Evolutionary conservation across 1,140 invertebrate species (phyloP), one percentile per base, ranked within the genome.

Genomic region (Drosophila melanogaster): DNA sequence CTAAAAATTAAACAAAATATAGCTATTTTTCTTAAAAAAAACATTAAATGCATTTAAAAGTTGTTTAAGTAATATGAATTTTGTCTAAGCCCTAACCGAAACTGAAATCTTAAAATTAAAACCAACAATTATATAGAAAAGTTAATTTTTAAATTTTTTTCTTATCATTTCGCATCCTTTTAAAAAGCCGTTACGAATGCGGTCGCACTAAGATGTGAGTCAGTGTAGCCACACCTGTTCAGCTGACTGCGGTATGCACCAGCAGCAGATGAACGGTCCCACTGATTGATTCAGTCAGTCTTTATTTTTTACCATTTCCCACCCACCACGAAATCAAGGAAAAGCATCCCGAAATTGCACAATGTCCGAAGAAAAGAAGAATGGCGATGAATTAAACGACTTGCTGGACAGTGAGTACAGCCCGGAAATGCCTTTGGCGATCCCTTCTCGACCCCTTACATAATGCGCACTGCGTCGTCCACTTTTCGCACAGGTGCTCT

Each of bases 401-500:
- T 51, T 79, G 40, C 62, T 51, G 19, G 56, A 62, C 55, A 51
- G 72, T 76, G 22, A 76, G 72, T 76, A 47, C 26, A 17, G 6
- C 12, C 14, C 26, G 12, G n/a, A 30, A 10, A 50, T 15, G 6
- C 47, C 5, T 33, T 33, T 33, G n/a, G 24, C 4, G 26, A 15
- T 7, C 22, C 4, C 24, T 22, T 8, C 0, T 1, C 14, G 7
- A 15, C 3, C 17, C 19, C 55, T 76, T 90, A 73, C 59, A 77
- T 90, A 77, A 80, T 60, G 50, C 7, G 12, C 41, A 38, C 40
- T 33, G 7, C 22, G 17, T 12, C 15, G 12, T 54, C 12, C 10
- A 24, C 7, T 43, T 61, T 61, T n/a, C 19, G 14, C 17, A 33
- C 50, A 94, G 93, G 91, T 92, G 93, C 93, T 61, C 81, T 94